A percentile compares a stretch with the other conserved stretches of the same genome.
Evolutionary conservation across 1,140 invertebrate genomes (phyloP).

Genomic region (Zaprionus davidi): DNA sequence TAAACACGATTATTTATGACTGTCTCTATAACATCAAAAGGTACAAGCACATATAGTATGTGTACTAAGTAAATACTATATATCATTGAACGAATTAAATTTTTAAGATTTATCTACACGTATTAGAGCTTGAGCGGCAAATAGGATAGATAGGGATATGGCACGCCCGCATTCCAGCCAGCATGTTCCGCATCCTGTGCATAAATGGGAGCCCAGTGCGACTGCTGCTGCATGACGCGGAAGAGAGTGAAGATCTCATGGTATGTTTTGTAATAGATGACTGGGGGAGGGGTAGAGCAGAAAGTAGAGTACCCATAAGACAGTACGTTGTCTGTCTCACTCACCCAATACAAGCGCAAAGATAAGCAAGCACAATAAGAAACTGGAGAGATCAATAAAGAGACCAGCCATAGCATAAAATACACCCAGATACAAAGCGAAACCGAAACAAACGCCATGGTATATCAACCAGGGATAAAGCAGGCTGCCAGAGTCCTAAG

Average conservation of each 20-base stretch:
- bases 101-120: background rate
- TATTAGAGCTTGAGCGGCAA: slow-evolving; percentile 46
- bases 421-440: slow-evolving; percentile 63
- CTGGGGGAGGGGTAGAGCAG: slow-evolving; percentile 10
- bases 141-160: slow-evolving; percentile 59
- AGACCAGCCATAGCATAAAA: slow-evolving; percentile 68
- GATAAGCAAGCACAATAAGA: slow-evolving; percentile 69
- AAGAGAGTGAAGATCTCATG: slow-evolving; percentile 71
- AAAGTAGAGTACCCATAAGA: background rate
- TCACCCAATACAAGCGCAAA: slow-evolving; percentile 67
- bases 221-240: slow-evolving; percentile 63
- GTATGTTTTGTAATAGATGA: slow-evolving; percentile 76
- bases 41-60: background rate
- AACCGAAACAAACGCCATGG: slow-evolving; percentile 66
- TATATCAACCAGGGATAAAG: slow-evolving; percentile 78
- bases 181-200: slow-evolving; percentile 52
- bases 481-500: slow-evolving; percentile 57
- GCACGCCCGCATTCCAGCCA: slow-evolving; percentile 35
- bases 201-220: slow-evolving; percentile 18
- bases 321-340: background rate
- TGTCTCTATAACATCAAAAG: background rate
- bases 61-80: background rate
- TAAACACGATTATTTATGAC: background rate
- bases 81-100: background rate
- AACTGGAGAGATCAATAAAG: slow-evolving; percentile 71